Base-by-base conservation (phyloP, 2,888 invertebrate species). In the Pelosia muscerda region DNA sequence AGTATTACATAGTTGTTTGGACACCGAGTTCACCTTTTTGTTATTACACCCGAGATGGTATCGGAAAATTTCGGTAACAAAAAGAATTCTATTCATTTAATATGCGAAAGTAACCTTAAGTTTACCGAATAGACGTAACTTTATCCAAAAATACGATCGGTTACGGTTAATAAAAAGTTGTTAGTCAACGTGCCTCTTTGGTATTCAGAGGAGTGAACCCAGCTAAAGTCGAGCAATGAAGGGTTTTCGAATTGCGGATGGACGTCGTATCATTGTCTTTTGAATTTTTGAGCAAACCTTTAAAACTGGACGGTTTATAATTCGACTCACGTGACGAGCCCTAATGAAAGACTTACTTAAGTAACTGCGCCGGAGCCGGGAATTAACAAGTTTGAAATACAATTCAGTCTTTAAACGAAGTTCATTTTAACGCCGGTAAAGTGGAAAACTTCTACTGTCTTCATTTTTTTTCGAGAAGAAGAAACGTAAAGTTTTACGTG, bases 281-380 rank as follows among this genome's bases (percentile, higher is more conserved):
- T 81, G 82, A 89, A 86, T 90, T 90, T 92, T 90, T 87, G 80
- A 72, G 65, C 74, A 83, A 65, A 86, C 83, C 84, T 88, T 86
- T 85, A 87, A 89, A 91, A 87, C 80, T 84, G 79, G 63, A 72
- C 65, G 76, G 77, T 81, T 91, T 90, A 87, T 86, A 86, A 94
- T 94, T 93, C 94, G 79, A 71, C 83, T 87, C 94, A 93, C 94
- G 94, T 89, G 92, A 87, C 85, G 86, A 86, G 85, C 90, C 89
- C 93, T 94, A 95, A 94, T 93, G 94, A 94, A 93, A 93, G 92
- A 90, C 93, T 92, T 88, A 89, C 90, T 93, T 92, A 93, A 93
- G 90, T 89, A 90, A 91, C 90, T 86, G 88, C 86, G 88, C 88
- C 80, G 85, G 84, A 90, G 91, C 89, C 90, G 86, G 81, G 92